phyloP scores from a whole-genome alignment of 2,888 invertebrate species.

The Asteroscopus sphinx region DNA sequence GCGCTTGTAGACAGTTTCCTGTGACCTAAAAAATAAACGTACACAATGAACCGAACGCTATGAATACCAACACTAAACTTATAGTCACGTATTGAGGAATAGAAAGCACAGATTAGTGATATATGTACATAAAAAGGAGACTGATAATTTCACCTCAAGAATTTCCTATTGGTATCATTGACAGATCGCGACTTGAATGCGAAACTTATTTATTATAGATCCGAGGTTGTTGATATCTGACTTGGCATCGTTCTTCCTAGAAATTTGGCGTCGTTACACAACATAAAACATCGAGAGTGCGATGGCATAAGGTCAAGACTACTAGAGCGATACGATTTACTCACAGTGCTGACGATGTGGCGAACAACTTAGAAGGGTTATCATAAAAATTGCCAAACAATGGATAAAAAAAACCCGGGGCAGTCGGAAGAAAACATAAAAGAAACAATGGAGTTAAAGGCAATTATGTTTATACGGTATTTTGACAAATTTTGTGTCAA shows the following conservation, averaged over 20 bases:
- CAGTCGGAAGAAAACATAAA: slow-evolving; percentile 77
- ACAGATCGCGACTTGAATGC: slow-evolving; percentile 58
- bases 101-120: too few species aligned
- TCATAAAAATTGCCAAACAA: slow-evolving; percentile 56
- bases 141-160: slow-evolving; percentile 59
- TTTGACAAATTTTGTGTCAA: slow-evolving; percentile 87
- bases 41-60: slow-evolving; percentile 40
- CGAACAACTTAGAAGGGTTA: slow-evolving; percentile 43
- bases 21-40: slow-evolving; percentile 59
- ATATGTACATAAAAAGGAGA: too few species aligned
- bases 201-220: slow-evolving; percentile 61
- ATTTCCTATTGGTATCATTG: slow-evolving; percentile 60
- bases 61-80: slow-evolving; percentile 37
- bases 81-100: slow-evolving; percentile 40
- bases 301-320: slow-evolving; percentile 85
- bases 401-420: slow-evolving; percentile 72
- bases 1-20: slow-evolving; percentile 34
- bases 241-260: slow-evolving; percentile 79
- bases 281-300: slow-evolving; percentile 77
- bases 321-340: slow-evolving; percentile 75
- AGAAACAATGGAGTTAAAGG: slow-evolving; percentile 79
- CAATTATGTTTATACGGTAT: slow-evolving; percentile 83
- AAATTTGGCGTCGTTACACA: slow-evolving; percentile 88
- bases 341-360: slow-evolving; percentile 58
- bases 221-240: slow-evolving; percentile 67